phyloP scores from a whole-genome alignment of 1,140 invertebrate genomes.

The Lerema accius region DNA sequence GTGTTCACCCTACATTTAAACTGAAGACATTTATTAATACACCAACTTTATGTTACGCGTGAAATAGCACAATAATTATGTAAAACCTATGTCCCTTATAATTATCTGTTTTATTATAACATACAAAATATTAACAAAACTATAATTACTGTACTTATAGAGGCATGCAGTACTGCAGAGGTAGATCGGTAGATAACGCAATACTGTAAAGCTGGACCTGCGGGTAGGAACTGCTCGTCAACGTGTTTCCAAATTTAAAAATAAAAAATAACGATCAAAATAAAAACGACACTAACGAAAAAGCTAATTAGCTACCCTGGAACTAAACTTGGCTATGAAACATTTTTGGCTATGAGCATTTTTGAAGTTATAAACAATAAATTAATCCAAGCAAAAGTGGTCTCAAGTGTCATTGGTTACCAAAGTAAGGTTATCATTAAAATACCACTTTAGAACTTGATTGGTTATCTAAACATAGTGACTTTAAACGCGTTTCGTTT shows the following conservation, averaged over 20 bases:
- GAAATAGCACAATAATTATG: conserved; percentile 58
- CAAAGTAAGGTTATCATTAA: too few relatives aligned
- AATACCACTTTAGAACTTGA: too few relatives aligned
- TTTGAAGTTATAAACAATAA: too few relatives aligned
- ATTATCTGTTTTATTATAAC: conserved; percentile 66
- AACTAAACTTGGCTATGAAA: too few relatives aligned
- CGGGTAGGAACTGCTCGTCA: conserved; percentile 20
- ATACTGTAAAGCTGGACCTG: conserved; percentile 47
- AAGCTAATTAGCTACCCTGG: too few relatives aligned
- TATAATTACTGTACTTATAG: conserved; percentile 73
- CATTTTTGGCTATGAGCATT: too few relatives aligned
- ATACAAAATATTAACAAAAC: conserved; percentile 76
- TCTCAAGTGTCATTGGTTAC: too few relatives aligned
- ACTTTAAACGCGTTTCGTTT: too few relatives aligned
- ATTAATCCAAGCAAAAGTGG: too few relatives aligned
- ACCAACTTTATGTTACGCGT: conserved; percentile 48
- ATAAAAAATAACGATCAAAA: conserved; percentile 18
- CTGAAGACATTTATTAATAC: conserved; percentile 68
- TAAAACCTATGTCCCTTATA: conserved; percentile 72
- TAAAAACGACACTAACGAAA: conserved; percentile 25
- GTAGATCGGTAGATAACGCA: conserved; percentile 71
- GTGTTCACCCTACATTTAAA: conserved; percentile 62
- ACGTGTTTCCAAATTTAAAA: conserved; percentile 13
- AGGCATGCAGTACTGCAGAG: conserved; percentile 70
- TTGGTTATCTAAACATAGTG: too few relatives aligned